Conservation (phyloP, 2,113 vertebrate species). For the Limnothrissa miodon region DNA sequence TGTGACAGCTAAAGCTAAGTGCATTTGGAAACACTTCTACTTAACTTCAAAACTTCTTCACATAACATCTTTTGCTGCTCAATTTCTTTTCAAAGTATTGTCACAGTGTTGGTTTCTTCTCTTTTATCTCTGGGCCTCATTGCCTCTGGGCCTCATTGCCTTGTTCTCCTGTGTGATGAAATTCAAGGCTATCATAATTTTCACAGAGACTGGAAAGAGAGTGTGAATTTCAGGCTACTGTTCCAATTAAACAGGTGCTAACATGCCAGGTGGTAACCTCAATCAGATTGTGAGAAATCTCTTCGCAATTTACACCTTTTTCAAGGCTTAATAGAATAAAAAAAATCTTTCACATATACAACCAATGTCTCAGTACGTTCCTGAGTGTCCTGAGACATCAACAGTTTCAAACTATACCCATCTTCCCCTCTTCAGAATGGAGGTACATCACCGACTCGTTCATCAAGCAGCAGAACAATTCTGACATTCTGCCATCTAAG, state of each 20-base stretch:
- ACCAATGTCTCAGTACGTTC: not conserved
- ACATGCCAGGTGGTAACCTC: not conserved
- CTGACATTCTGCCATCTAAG: not conserved
- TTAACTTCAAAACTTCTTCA: no score
- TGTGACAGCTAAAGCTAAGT: no score
- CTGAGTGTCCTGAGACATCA: not conserved
- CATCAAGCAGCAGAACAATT: not conserved
- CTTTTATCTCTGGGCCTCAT: not conserved
- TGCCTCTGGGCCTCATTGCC: not conserved
- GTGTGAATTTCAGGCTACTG: not conserved
- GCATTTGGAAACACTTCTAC: not conserved
- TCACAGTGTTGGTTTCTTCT: not conserved
- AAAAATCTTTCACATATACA: not conserved
- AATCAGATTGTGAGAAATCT: not conserved
- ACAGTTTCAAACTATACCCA: not conserved
- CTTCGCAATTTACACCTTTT: not conserved
- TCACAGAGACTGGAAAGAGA: not conserved
- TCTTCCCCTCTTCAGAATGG: not conserved
- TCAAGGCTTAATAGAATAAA: no score
- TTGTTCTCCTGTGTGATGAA: not conserved
- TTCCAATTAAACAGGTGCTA: not conserved
- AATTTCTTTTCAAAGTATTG: no score
- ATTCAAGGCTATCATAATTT: not conserved
- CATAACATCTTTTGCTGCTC: not conserved
- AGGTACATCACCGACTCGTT: not conserved